These are phyloP conservation scores for Heliconius cydno DNA, from an alignment of 2,888 invertebrate genomes.

Conservation along the genomic window DNA sequence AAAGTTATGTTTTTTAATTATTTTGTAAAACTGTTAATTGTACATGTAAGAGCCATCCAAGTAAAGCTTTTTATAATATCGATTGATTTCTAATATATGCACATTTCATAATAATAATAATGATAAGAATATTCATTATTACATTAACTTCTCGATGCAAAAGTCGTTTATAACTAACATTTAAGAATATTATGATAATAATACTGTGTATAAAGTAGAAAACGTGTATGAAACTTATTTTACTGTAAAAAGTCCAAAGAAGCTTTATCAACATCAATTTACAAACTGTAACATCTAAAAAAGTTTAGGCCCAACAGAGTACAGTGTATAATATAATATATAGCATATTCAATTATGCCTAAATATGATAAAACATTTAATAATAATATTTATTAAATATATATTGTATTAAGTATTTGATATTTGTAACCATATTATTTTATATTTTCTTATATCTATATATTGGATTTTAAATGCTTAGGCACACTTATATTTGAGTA, in stretches of 20 bases:
- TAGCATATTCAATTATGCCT: not conserved
- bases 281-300: slow-evolving; percentile 3
- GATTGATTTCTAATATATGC: not conserved
- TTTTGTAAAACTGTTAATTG: not conserved
- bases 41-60: not conserved
- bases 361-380: slow-evolving; percentile 3
- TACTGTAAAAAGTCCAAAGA: slow-evolving; percentile 26
- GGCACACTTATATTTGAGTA: slow-evolving; percentile 13
- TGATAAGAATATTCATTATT: not conserved
- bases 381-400: not conserved
- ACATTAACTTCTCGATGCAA: not conserved
- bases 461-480: slow-evolving; percentile 7
- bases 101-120: not conserved
- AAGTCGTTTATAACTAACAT: not conserved
- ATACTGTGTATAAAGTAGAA: slow-evolving; percentile 74
- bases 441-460: slow-evolving; percentile 7
- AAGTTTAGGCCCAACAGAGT: slow-evolving; percentile 3
- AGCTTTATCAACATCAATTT: not conserved
- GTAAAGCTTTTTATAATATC: slow-evolving; percentile 13
- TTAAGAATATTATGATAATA: slow-evolving; percentile 56
- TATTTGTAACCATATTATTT: not conserved
- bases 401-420: slow-evolving; percentile 1
- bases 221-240: slow-evolving; percentile 48
- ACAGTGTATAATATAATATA: not conserved
- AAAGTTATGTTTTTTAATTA: not conserved